Conservation (phyloP, 2,797 vertebrate species). For the Pangasius mekongensis region DNA sequence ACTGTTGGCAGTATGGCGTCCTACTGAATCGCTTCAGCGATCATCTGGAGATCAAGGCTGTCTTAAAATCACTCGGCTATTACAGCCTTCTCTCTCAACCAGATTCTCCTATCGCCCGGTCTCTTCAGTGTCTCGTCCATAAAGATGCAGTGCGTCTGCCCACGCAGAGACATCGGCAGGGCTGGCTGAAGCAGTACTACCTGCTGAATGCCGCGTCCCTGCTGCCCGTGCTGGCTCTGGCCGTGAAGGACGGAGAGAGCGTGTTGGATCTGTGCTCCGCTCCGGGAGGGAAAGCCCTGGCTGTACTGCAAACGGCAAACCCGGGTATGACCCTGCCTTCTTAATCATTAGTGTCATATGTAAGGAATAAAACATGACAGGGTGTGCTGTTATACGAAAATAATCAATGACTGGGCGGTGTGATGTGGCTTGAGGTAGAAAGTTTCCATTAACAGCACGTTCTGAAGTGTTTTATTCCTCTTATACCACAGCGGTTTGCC, state of each 20-base stretch:
- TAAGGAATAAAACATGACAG: neutral
- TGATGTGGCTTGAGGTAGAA: neutral
- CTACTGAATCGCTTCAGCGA: conserved; percentile 88
- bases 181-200: conserved; percentile 88
- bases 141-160: conserved; percentile 75
- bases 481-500: neutral
- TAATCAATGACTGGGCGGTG: neutral
- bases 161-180: conserved; percentile 81
- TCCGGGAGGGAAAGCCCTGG: conserved; percentile 92
- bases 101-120: conserved; percentile 28
- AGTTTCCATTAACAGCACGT: neutral
- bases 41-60: conserved; percentile 70
- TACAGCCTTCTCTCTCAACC: conserved; percentile 69
- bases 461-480: neutral
- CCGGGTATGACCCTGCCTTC: conserved; percentile 78
- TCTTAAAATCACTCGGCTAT: conserved; percentile 79
- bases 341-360: neutral
- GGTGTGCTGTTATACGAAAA: neutral
- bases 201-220: conserved; percentile 92
- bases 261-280: conserved; percentile 94
- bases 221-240: conserved; percentile 89
- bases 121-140: conserved; percentile 83
- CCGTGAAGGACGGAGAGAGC: conserved; percentile 81
- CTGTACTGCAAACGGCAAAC: conserved; percentile 83
- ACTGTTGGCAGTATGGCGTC: conserved; percentile 87